A percentile compares a stretch with the other conserved stretches of the same genome.
Conservation (phyloP, 2,888 invertebrate genomes). For the Ectobius pallidus region DNA sequence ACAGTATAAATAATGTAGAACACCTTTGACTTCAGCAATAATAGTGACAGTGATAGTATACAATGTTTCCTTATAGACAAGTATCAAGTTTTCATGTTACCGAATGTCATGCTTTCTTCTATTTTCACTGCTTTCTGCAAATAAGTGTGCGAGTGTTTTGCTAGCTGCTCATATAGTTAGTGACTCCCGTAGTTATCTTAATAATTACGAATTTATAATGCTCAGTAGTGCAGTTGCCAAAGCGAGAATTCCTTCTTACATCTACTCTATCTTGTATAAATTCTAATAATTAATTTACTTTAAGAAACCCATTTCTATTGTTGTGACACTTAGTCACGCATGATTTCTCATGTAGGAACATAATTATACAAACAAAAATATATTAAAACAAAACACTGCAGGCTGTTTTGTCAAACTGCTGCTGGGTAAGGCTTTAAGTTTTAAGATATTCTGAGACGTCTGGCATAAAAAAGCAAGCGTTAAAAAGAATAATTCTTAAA, state of each 20-base stretch:
- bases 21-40: slow-evolving; percentile 2
- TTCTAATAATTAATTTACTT: neutral
- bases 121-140: neutral
- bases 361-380: neutral
- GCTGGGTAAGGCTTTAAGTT: slow-evolving; percentile 6
- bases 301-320: neutral
- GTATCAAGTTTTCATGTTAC: neutral
- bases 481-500: neutral
- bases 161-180: neutral
- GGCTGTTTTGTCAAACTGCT: neutral
- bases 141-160: neutral
- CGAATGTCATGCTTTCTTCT: neutral
- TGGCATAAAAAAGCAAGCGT: neutral
- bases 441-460: slow-evolving; percentile 6
- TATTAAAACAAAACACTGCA: neutral
- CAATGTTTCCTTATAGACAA: neutral
- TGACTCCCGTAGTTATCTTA: neutral
- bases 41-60: neutral
- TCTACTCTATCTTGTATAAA: neutral
- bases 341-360: neutral
- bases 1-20: neutral
- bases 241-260: slow-evolving; percentile 9
- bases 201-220: neutral
- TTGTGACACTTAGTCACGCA: neutral
- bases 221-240: neutral